Evolutionary conservation across 2,113 vertebrate genomes (phyloP).

Genomic region (Catagonus wagneri): DNA sequence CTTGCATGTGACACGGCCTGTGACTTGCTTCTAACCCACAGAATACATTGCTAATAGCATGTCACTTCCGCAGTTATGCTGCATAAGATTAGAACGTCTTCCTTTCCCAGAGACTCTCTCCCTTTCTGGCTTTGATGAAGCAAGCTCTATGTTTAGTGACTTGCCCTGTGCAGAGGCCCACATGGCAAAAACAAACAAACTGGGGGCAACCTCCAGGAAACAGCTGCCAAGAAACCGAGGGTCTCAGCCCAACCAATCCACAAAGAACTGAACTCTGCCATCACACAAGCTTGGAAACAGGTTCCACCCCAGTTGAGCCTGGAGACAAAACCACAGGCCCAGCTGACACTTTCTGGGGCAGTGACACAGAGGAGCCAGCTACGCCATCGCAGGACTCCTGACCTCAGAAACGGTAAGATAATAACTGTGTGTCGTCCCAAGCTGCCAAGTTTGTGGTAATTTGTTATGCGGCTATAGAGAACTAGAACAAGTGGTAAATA

Average conservation of each 20-base stretch:
- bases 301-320: neutral
- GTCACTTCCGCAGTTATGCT: neutral
- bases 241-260: neutral
- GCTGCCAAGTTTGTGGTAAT: neutral
- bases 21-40: neutral
- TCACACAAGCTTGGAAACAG: neutral
- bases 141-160: neutral
- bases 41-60: neutral
- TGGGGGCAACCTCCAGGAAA: neutral
- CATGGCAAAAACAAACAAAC: neutral
- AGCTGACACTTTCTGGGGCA: neutral
- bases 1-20: neutral
- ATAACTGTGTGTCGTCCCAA: neutral
- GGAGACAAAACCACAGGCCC: neutral
- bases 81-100: neutral
- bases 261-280: neutral
- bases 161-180: neutral
- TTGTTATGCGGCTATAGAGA: neutral
- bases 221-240: neutral
- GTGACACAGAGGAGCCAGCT: neutral
- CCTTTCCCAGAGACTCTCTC: neutral
- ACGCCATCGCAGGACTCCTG: neutral
- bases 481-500: accelerated
- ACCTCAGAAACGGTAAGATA: neutral
- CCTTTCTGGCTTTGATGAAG: neutral